Conservation (phyloP, 2,113 vertebrate species). For the human region DNA sequence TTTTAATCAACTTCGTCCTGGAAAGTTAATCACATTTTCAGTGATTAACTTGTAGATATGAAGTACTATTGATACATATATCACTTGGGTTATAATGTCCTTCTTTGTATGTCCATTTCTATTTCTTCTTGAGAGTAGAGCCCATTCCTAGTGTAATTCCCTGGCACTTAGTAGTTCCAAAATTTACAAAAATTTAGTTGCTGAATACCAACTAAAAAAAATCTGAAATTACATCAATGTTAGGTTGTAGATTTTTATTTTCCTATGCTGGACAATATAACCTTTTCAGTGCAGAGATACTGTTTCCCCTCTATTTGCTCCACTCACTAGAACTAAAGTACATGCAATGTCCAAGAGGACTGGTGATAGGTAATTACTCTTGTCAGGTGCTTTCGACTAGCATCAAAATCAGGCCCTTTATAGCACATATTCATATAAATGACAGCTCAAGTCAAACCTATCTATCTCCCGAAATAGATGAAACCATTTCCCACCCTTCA, state of each 20-base stretch:
- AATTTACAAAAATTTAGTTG: background rate
- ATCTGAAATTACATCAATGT: background rate
- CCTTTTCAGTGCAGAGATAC: background rate
- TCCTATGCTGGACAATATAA: background rate
- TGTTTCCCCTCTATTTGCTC: background rate
- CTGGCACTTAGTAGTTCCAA: constrained; percentile 4
- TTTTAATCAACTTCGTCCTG: background rate
- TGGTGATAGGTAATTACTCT: constrained; percentile 79
- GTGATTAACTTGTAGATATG: background rate
- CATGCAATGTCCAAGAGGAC: constrained; percentile 45
- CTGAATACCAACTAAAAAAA: constrained; percentile 5
- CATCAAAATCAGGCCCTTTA: constrained; percentile 80
- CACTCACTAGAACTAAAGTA: constrained; percentile 22
- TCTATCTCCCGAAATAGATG: constrained; percentile 81
- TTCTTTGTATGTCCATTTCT: background rate
- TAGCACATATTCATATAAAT: constrained; percentile 80
- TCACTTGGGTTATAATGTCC: background rate
- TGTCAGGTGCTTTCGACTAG: constrained; percentile 80
- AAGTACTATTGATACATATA: background rate
- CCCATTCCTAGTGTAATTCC: background rate
- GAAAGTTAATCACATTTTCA: background rate
- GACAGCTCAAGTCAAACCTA: constrained; percentile 82
- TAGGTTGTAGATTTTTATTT: background rate
- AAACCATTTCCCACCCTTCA: constrained; percentile 78
- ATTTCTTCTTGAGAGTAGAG: background rate